These are phyloP conservation scores for Folsomia manolachei DNA, from an alignment of 2,888 invertebrate genomes.

Conservation along the genomic window DNA sequence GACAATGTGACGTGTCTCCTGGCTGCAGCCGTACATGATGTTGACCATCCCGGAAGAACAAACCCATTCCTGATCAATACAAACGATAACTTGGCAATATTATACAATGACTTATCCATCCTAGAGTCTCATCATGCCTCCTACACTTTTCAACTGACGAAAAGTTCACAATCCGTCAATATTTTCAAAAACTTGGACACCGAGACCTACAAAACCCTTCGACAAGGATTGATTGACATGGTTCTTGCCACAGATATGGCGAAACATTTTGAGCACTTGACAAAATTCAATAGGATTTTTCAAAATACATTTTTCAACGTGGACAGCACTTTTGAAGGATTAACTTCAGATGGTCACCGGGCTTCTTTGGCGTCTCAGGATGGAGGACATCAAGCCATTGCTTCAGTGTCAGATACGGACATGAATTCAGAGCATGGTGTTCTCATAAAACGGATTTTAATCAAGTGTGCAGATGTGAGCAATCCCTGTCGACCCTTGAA, in stretches of 20 bases:
- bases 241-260: conserved; percentile 25
- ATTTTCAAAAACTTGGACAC: conserved; percentile 18
- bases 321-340: not conserved
- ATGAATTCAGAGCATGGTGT: not conserved
- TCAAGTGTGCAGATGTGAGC: conserved; percentile 23
- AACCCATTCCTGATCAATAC: conserved; percentile 15
- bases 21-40: conserved; percentile 21
- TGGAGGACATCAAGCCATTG: not conserved
- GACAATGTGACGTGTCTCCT: conserved; percentile 18
- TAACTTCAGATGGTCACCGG: not conserved
- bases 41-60: conserved; percentile 25
- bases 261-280: conserved; percentile 4
- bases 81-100: conserved; percentile 5
- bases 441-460: conserved; percentile 20
- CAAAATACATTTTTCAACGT: not conserved
- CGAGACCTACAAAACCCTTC: not conserved
- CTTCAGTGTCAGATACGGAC: not conserved
- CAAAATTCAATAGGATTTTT: conserved; percentile 7
- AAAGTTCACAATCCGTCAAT: conserved; percentile 10
- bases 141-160: conserved; percentile 11
- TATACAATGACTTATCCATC: conserved; percentile 25
- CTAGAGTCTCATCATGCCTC: conserved; percentile 24
- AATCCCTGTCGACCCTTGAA: conserved; percentile 23
- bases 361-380: not conserved
- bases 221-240: conserved; percentile 21